Conservation (phyloP, 2,888 invertebrate genomes). For the Diplazon laetatorius region DNA sequence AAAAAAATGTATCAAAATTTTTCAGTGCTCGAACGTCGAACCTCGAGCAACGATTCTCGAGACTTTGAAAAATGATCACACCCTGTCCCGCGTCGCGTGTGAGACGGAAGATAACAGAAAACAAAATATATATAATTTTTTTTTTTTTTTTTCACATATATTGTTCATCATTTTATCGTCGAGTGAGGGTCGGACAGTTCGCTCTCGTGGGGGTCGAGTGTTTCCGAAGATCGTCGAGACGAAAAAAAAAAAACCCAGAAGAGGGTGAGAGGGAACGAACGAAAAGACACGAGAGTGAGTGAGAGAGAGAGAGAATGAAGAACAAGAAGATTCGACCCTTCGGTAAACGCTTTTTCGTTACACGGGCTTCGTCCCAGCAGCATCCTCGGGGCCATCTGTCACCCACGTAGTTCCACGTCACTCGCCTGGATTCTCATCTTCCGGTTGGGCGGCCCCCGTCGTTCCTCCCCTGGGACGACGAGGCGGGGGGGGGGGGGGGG, state of each 20-base stretch:
- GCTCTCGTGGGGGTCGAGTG: slow-evolving; percentile 10
- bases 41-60: neutral
- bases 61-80: neutral
- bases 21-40: neutral
- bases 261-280: neutral
- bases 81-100: too few species aligned
- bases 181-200: slow-evolving; percentile 3
- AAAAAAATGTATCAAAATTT: too few species aligned
- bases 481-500: too few species aligned
- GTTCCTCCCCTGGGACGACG: too few species aligned
- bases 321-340: slow-evolving; percentile 6
- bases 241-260: neutral
- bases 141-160: slow-evolving; percentile 11
- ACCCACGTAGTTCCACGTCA: slow-evolving; percentile 63
- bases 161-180: slow-evolving; percentile 29
- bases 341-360: neutral
- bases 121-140: too few species aligned
- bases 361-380: slow-evolving; percentile 69
- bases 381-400: slow-evolving; percentile 71
- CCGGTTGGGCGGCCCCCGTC: slow-evolving; percentile 55
- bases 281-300: neutral
- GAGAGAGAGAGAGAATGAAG: neutral
- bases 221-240: slow-evolving; percentile 21
- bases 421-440: slow-evolving; percentile 74
- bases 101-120: too few species aligned